A percentile compares a stretch with the other conserved stretches of the same genome.
These are phyloP conservation scores for Lithosia quadra DNA, from an alignment of 2,888 invertebrate species.

Conservation along the genomic window DNA sequence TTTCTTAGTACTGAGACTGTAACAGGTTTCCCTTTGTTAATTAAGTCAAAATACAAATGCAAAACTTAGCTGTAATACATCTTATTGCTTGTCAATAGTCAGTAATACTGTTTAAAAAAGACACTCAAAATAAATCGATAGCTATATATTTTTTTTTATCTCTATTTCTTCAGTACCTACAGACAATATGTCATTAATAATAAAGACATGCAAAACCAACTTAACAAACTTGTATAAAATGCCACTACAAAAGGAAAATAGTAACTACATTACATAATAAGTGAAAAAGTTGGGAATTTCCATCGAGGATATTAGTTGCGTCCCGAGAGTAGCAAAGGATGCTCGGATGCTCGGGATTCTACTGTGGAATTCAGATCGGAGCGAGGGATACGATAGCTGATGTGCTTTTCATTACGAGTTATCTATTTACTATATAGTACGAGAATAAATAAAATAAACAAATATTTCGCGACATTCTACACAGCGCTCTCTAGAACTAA, in stretches of 20 bases:
- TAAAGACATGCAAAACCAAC: not conserved
- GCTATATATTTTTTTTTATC: not conserved
- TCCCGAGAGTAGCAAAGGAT: not conserved
- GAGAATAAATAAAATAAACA: not conserved
- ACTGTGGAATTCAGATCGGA: not conserved
- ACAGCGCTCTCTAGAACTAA: no score
- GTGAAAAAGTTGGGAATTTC: not conserved
- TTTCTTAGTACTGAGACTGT: not conserved
- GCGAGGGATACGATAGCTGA: slow-evolving; percentile 4
- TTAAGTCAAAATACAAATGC: no score
- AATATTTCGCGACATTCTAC: no score
- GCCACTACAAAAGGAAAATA: not conserved
- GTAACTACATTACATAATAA: not conserved
- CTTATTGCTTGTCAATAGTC: not conserved
- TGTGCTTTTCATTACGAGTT: not conserved
- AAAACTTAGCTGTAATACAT: not conserved
- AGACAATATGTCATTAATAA: not conserved
- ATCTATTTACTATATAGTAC: not conserved
- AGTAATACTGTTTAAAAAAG: not conserved
- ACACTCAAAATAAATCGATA: not conserved
- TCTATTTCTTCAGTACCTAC: not conserved
- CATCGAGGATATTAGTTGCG: not conserved
- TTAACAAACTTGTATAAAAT: not conserved
- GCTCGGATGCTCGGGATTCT: not conserved
- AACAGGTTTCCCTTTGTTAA: no score